A percentile compares a stretch with the other conserved stretches of the same genome.
Evolutionary conservation across 1,140 invertebrate genomes (phyloP).

Genomic region (fruit fly (Drosophila melanogaster)): Release_6_plus_ISO1_MT NC_004354.4:597501-598000

Average conservation of each 20-base stretch:
- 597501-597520: conserved; percentile 33
- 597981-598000: conserved; percentile 78
- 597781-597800: conserved; percentile 21
- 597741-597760: conserved; percentile 42
- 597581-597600: conserved; percentile 3
- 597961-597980: conserved; percentile 60
- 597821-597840: conserved; percentile 35
- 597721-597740: conserved; percentile 19
- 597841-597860: conserved; percentile 31
- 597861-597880: conserved; percentile 63
- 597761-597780: neutral
- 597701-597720: conserved; percentile 26
- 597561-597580: neutral
- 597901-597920: conserved; percentile 52
- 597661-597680: conserved; percentile 52
- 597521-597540: neutral
- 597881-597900: conserved; percentile 51
- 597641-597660: conserved; percentile 16
- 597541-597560: neutral
- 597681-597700: conserved; percentile 50
- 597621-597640: neutral
- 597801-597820: conserved; percentile 54
- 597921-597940: conserved; percentile 55
- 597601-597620: too few species aligned
- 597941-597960: conserved; percentile 37